Evolutionary conservation across 2,888 invertebrate species (phyloP).

Genomic region (Patella caerulea): DNA sequence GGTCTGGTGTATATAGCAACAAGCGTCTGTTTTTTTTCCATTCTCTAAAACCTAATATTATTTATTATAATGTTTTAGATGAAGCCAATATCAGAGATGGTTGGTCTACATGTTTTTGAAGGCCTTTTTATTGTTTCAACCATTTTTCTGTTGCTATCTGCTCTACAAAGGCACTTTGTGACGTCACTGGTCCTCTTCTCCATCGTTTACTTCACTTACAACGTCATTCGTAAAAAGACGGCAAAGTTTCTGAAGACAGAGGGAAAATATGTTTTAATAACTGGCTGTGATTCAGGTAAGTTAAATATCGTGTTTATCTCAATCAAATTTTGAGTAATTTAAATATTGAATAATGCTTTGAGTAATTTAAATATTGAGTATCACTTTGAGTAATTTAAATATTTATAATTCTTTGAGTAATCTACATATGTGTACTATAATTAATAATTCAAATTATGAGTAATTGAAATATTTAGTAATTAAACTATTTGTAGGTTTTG

Average conservation of each 20-base stretch:
- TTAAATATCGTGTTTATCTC: not conserved
- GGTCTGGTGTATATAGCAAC: too few species aligned
- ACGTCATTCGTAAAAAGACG: not conserved
- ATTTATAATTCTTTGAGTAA: too few species aligned
- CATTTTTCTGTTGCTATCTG: not conserved
- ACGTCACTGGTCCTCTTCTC: not conserved
- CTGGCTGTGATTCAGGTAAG: slow-evolving; percentile 48
- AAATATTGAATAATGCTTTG: too few species aligned
- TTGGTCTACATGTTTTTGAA: not conserved
- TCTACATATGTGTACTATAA: too few species aligned
- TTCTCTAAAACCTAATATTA: too few species aligned
- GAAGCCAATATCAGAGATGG: slow-evolving; percentile 2
- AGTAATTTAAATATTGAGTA: too few species aligned
- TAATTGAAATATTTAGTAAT: too few species aligned
- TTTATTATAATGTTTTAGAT: not conserved
- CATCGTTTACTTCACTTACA: not conserved
- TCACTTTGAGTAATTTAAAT: too few species aligned
- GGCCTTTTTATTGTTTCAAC: not conserved
- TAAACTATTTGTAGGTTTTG: slow-evolving; percentile 40
- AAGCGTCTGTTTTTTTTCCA: too few species aligned
- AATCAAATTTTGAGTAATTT: not conserved
- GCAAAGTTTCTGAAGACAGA: slow-evolving; percentile 17
- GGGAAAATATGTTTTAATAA: slow-evolving; percentile 40
- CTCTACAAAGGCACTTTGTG: not conserved
- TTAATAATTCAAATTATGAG: too few species aligned